These are phyloP conservation scores for Rotaria magnacalcarata DNA, from an alignment of 2,888 invertebrate species.

Conservation along the genomic window DNA sequence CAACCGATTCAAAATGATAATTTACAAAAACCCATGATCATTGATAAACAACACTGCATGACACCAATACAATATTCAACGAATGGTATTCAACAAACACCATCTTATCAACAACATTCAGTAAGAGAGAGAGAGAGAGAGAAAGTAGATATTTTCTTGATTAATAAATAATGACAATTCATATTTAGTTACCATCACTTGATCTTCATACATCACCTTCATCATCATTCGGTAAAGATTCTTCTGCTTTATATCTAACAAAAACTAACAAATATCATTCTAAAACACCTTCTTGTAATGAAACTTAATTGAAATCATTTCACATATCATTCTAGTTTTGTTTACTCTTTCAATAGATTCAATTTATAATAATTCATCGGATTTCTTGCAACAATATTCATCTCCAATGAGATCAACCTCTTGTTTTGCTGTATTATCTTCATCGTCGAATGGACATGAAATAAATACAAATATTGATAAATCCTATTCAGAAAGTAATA, in stretches of 20 bases:
- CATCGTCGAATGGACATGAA: neutral
- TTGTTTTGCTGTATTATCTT: neutral
- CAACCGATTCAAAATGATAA: neutral
- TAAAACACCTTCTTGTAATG: neutral
- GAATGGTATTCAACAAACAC: neutral
- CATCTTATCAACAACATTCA: neutral
- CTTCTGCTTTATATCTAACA: neutral
- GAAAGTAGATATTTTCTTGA: neutral
- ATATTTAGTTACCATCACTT: neutral
- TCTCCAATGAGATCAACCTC: neutral
- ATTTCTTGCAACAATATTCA: neutral
- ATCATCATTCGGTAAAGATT: slow-evolving; percentile 17
- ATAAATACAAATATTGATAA: neutral
- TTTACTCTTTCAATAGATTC: neutral
- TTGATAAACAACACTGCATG: neutral
- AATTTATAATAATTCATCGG: neutral
- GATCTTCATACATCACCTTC: neutral
- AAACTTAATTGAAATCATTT: too few relatives aligned
- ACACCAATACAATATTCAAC: neutral
- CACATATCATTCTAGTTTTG: neutral
- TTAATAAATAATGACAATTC: neutral
- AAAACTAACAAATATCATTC: slow-evolving; percentile 3
- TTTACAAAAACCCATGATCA: neutral
- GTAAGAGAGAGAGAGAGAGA: neutral
- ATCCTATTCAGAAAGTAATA: neutral